Evolutionary conservation across 2,888 invertebrate genomes (phyloP), one percentile per base, ranked within the genome.

Genomic region (Lasioglossum zephyrum): DNA sequence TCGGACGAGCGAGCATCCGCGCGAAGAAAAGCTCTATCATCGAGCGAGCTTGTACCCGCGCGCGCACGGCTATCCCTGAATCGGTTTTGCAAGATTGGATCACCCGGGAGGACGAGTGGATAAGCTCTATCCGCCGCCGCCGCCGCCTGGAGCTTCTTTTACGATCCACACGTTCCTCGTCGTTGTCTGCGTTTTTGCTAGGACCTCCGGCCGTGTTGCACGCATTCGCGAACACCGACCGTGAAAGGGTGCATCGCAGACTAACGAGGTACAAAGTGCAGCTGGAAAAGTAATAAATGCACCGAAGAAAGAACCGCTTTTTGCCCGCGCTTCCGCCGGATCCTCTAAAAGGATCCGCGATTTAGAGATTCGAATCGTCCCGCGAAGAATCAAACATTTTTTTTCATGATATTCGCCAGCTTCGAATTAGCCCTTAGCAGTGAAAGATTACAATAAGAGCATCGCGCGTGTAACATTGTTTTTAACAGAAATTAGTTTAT

Each of bases 251-350:
- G 88, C 88, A 86, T 86, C 84, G 82, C 44, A 36, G 31, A 70
- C 84, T 89, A 89, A 89, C 89, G 86, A 89, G 86, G 78, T 79
- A 79, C 85, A 89, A 89, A 89, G 89, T 89, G 86, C 81, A 87
- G 73, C 77, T 75, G 82, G 73, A 79, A 11, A 85, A 73, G 87
- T 86, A 85, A 84, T 89, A 88, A 89, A 89, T 79, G 79, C 87
- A 82, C 77, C n/a, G 80, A 60, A 87, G 74, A 31, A 63, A 36
- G 31, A 72, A 73, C 60, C 53, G 74, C 75, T 78, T 76, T 73
- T 80, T 57, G n/a, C 69, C 11, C 44, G 16, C n/a, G 47, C 26
- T 31, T 16, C 16, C 0, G 6, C 6, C 16, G 26, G 60, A 63
- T 63, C 26, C 6, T 31, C 31, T 31, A 63, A 63, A 63, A 16